Percentiles rank a stretch among this genome's conserved stretches.
phyloP scores from a whole-genome alignment of 1,140 invertebrate species.

The Ceratitis capitata region DNA sequence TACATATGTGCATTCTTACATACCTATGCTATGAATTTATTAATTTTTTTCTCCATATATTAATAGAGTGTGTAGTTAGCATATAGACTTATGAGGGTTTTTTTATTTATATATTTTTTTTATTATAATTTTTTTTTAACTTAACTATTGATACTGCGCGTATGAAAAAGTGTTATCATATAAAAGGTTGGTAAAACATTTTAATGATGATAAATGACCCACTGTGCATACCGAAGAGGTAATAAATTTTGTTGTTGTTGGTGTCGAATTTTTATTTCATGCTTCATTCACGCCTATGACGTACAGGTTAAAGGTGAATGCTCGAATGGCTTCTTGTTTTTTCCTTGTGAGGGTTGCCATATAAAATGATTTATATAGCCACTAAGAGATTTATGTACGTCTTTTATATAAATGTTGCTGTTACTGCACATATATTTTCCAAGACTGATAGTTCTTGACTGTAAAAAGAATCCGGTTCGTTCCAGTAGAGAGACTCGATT shows the following conservation, averaged over 20 bases:
- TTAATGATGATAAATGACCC: background rate
- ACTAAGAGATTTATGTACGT: too few species aligned
- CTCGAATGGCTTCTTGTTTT: background rate
- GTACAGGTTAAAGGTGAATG: background rate
- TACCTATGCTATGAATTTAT: background rate
- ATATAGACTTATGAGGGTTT: background rate
- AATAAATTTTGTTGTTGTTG: background rate
- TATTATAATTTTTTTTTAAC: background rate
- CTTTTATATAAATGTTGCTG: too few species aligned
- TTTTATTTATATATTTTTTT: background rate
- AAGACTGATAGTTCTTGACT: too few species aligned
- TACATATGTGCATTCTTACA: background rate
- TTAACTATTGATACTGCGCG: background rate
- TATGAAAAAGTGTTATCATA: background rate
- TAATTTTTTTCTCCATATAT: background rate
- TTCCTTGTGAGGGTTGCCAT: background rate
- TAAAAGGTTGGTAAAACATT: background rate
- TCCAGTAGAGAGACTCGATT: too few species aligned
- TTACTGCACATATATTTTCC: too few species aligned
- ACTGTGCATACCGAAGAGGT: background rate
- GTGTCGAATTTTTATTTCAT: background rate
- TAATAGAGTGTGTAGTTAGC: background rate
- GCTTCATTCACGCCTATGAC: background rate
- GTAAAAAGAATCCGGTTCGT: too few species aligned
- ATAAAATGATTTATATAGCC: too few species aligned